Evolutionary conservation across 2,888 invertebrate species (phyloP).

Genomic region (Deilephila porcellus): DNA sequence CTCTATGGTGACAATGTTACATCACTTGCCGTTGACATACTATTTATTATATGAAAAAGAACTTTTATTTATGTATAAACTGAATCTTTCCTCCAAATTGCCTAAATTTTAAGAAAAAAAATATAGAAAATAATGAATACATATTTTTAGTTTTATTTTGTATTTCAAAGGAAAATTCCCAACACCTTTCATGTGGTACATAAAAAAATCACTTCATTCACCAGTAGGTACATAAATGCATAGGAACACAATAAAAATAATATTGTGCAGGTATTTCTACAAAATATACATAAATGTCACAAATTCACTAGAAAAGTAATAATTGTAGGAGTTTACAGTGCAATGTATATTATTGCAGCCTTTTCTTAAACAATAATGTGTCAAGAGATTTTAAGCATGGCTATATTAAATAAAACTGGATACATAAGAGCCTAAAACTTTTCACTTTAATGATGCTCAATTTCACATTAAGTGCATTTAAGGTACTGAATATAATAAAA

Average conservation of each 20-base stretch:
- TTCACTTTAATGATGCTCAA: too few relatives aligned
- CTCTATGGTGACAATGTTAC: conserved; percentile 34
- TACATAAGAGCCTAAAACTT: too few relatives aligned
- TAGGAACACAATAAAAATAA: conserved; percentile 29
- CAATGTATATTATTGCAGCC: neutral
- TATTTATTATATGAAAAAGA: conserved; percentile 72
- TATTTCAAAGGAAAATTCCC: conserved; percentile 36
- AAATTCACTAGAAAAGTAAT: conserved; percentile 1
- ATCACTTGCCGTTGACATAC: conserved; percentile 73
- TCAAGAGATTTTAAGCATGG: too few relatives aligned
- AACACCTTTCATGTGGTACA: conserved; percentile 37
- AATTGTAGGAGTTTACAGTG: conserved; percentile 16
- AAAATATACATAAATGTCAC: conserved; percentile 25
- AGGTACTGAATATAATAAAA: too few relatives aligned
- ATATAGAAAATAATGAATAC: conserved; percentile 75
- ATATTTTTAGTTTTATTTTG: conserved; percentile 15
- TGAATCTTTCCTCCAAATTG: conserved; percentile 66
- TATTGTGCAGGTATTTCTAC: neutral
- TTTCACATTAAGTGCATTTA: too few relatives aligned
- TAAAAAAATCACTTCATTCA: neutral
- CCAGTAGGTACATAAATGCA: conserved; percentile 30
- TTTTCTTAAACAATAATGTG: too few relatives aligned
- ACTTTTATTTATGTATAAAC: conserved; percentile 69
- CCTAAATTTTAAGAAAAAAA: conserved; percentile 75
- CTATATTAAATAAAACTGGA: too few relatives aligned